Evolutionary conservation across 2,888 invertebrate species (phyloP), one percentile per base, ranked within the genome.

Genomic region (Zhengitettix transpicula): DNA sequence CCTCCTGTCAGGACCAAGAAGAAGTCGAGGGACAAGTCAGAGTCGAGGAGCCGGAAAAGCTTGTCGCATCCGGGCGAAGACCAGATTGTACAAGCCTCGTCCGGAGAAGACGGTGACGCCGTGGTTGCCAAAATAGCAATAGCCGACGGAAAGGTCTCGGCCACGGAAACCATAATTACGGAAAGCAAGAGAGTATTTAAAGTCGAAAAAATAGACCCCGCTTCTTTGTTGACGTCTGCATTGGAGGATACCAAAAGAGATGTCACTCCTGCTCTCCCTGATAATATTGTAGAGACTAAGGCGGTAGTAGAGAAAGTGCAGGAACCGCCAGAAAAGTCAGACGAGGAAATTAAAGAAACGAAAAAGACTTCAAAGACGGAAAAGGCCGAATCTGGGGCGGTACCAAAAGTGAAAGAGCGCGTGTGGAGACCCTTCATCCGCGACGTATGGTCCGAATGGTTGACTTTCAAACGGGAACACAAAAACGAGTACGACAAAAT

Each of bases 401-500:
- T 61, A 60, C 60, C 56, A 64, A 64, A 62, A 40, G 15, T 56
- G 53, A 63, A 63, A 52, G 40, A 55, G 1, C 15, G 53, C 10
- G 41, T 56, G 12, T 63, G 61, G 63, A n/a, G 59, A 44, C 56
- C 59, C 14, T 51, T 64, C 41, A 40, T 64, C 40, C 56, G 58
- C 9, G 65, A 66, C 42, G 41, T 61, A 10, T 58, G 65, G 40
- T 53, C 56, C 10, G 65, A 67, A 61, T 69, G 67, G 65, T 58
- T 58, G 65, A 69, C 68, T 3, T 75, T 73, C 57, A 65, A 71
- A 41, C 81, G 80, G 52, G 71, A 73, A 52, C 78, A 83, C 68
- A 77, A 77, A 7, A 66, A 71, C 0, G 81, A 85, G 63, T 79
- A 79, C 60, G 66, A 70, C 2, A 76, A 74, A 64, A 78, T 88